Base-by-base conservation (phyloP, 2,113 vertebrate species). In the Clarias batrachus region DNA sequence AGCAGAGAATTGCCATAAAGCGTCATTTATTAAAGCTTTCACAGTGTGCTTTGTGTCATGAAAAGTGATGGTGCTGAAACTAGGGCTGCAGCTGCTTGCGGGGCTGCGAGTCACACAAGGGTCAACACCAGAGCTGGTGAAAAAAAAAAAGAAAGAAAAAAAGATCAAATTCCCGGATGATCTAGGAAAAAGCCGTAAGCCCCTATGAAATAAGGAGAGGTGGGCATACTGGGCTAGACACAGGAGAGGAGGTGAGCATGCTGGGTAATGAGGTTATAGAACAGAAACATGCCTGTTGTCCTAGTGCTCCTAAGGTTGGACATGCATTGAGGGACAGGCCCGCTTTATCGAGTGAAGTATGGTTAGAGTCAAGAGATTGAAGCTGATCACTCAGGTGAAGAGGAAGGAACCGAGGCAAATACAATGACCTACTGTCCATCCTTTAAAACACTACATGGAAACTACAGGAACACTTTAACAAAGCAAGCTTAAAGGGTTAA, bases 11-110 rank as follows among this genome's bases (percentile, higher is more conserved):
- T 17, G 17, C 37, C 21, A 78, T 59, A 54, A 79, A 12, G 16
- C 13, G 19, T 62, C 2, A 16, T 82, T 82, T 52, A 63, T 65
- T 37, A 82, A 37, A 65, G 2, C 37, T 82, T 41, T 65, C 14
- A 8, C 9, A n/a, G 25, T 82, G 81, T 68, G 76, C 19, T 33
- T 62, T 54, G 33, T 54, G 27, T 5, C 10, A 41, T 52, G 79
- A 41, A 52, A 74, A 78, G 71, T 78, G 9, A 33, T 54, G 9
- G 7, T 30, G 71, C 60, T 27, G 52, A 87, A 87, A 83, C 60
- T 87, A 74, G 86, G 81, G 62, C 86, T 87, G 81, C 23, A 65
- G 81, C 25, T 12, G 81, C 86, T 87, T 25, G 48, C 48, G 11
- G 86, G 86, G 60, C 60, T 33, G 23, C 3, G 25, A 11, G 30